Conservation (phyloP, 2,888 invertebrate genomes). For the Lobophora halterata region DNA sequence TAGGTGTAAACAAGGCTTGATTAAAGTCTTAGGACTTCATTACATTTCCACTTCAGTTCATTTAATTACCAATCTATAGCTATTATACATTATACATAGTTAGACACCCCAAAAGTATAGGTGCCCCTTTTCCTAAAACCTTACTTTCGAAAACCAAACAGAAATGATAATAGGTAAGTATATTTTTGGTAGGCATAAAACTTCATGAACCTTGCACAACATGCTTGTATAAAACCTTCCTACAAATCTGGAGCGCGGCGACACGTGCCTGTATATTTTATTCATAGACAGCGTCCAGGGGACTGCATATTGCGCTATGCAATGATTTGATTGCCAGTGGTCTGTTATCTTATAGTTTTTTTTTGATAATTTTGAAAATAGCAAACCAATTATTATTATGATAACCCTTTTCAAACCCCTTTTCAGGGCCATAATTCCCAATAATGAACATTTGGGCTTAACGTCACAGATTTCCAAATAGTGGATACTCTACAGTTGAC, state of each 20-base stretch:
- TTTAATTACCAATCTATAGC: constrained; percentile 2
- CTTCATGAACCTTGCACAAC: constrained; percentile 4
- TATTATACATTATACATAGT: background rate
- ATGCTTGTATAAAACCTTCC: constrained; percentile 25
- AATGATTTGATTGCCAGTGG: constrained; percentile 34
- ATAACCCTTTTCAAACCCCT: too few relatives aligned
- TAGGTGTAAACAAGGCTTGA: constrained; percentile 20
- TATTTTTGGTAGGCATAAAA: too few relatives aligned
- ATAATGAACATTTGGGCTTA: too few relatives aligned
- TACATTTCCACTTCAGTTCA: constrained; percentile 16
- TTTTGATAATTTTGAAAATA: too few relatives aligned
- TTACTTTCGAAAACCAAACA: too few relatives aligned
- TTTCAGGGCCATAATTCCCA: too few relatives aligned
- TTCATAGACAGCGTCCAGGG: constrained; percentile 49
- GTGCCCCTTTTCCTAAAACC: too few relatives aligned
- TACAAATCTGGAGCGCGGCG: constrained; percentile 39
- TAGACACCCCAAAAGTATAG: too few relatives aligned
- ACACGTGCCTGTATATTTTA: constrained; percentile 60
- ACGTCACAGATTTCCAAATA: too few relatives aligned
- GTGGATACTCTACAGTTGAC: too few relatives aligned
- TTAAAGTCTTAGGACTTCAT: constrained; percentile 24
- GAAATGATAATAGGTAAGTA: too few relatives aligned
- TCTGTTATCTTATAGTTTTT: constrained; percentile 8
- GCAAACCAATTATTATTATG: too few relatives aligned
- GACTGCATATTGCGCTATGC: constrained; percentile 46